Percentiles rank a stretch among this genome's conserved stretches.
Conservation (phyloP, 2,888 invertebrate genomes). For the Drosophila helvetica region DNA sequence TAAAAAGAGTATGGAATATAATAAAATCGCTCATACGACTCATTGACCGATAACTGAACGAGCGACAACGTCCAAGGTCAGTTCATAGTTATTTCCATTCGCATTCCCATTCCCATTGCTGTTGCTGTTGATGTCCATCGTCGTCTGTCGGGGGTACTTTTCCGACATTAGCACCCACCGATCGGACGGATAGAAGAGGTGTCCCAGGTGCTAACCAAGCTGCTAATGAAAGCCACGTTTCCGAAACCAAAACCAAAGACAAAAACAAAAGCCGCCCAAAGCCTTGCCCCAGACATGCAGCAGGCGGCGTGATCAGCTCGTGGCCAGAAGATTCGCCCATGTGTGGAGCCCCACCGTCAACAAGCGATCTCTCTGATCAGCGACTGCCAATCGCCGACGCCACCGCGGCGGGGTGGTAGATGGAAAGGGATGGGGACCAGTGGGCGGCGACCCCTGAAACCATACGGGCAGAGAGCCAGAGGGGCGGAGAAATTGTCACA, state of each 20-base stretch:
- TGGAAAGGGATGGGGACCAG: background rate
- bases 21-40: slow-evolving; percentile 48
- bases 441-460: slow-evolving; percentile 2
- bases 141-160: slow-evolving; percentile 49
- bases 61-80: slow-evolving; percentile 51
- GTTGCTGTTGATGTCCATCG: background rate
- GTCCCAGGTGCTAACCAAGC: slow-evolving; percentile 67
- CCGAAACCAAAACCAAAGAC: slow-evolving; percentile 25
- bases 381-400: background rate
- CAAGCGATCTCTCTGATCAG: slow-evolving; percentile 24
- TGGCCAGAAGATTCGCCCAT: slow-evolving; percentile 34
- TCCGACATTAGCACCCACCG: slow-evolving; percentile 53
- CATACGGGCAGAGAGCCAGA: slow-evolving; percentile 1
- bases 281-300: slow-evolving; percentile 58
- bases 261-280: slow-evolving; percentile 42
- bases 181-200: slow-evolving; percentile 20
- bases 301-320: slow-evolving; percentile 62
- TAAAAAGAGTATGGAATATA: background rate
- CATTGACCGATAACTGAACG: slow-evolving; percentile 65
- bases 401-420: no score
- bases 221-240: slow-evolving; percentile 73
- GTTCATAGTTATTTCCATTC: slow-evolving; percentile 9
- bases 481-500: slow-evolving; percentile 29
- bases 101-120: background rate
- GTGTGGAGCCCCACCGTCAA: slow-evolving; percentile 32